Percentiles rank a stretch among this genome's conserved stretches.
Evolutionary conservation across 2,113 vertebrate genomes (phyloP).

Genomic region (Halcyon malimbica): DNA sequence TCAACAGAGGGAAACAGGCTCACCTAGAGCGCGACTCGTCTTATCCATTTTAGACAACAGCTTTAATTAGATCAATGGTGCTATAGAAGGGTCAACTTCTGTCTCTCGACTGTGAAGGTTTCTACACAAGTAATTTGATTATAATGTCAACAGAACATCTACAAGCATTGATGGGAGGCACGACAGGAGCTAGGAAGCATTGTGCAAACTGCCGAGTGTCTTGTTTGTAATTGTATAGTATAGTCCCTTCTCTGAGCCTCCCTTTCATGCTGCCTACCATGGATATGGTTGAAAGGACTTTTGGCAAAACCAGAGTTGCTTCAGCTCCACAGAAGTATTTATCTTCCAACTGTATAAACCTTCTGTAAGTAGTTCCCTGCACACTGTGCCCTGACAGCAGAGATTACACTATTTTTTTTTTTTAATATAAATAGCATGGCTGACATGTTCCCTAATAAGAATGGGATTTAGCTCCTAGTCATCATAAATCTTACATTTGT

Average conservation of each 20-base stretch:
- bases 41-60: background rate
- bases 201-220: rapidly evolving
- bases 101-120: background rate
- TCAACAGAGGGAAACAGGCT: background rate
- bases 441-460: background rate
- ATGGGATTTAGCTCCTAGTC: background rate
- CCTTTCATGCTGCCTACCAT: background rate
- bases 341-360: background rate
- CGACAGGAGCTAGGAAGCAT: background rate
- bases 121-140: background rate
- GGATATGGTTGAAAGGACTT: background rate
- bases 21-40: background rate
- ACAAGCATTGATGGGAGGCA: background rate
- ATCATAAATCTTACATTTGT: background rate
- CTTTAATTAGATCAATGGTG: background rate
- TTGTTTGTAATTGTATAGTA: rapidly evolving
- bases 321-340: background rate
- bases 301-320: background rate
- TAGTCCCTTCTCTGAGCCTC: background rate
- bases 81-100: background rate
- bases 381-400: background rate
- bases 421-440: background rate
- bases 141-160: background rate
- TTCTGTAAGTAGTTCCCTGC: background rate
- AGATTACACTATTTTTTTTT: background rate